Percentiles rank a stretch among this genome's conserved stretches.
Conservation (phyloP, 2,797 vertebrate genomes). For the Hydrophis major region DNA sequence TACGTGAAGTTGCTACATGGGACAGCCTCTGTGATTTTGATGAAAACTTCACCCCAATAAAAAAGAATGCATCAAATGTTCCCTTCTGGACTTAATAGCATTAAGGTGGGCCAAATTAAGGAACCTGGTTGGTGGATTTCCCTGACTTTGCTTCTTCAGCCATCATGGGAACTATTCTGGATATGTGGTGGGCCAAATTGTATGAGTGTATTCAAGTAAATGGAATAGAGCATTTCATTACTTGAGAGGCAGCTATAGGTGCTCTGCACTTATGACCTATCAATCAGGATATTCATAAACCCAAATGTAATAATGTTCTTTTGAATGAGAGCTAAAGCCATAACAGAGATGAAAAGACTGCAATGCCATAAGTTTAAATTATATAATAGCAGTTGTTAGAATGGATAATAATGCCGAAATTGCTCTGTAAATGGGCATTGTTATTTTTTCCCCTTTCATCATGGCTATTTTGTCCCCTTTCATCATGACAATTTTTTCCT, state of each 20-base stretch:
- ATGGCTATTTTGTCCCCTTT: constrained; percentile 14
- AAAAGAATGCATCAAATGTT: not conserved
- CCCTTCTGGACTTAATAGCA: not conserved
- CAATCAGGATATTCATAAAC: not conserved
- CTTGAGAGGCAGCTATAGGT: not conserved
- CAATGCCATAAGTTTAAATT: not conserved
- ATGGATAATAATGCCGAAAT: not conserved
- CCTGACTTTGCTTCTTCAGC: not conserved
- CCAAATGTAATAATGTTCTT: not conserved
- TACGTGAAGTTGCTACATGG: not conserved
- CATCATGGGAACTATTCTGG: not conserved
- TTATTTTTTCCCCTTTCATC: constrained; percentile 1
- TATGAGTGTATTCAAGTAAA: not conserved
- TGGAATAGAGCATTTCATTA: not conserved
- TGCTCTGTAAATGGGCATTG: constrained; percentile 19
- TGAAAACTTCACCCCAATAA: constrained; percentile 18
- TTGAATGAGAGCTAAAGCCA: not conserved
- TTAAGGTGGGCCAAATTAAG: not conserved
- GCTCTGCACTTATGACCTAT: not conserved
- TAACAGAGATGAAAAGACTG: not conserved
- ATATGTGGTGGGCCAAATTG: not conserved
- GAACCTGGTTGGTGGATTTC: not conserved
- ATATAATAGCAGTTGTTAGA: not conserved
- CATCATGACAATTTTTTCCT: constrained; percentile 10
- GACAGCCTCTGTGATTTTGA: not conserved